phyloP scores from a whole-genome alignment of 2,797 vertebrate genomes.

The Taeniopygia guttata region DNA sequence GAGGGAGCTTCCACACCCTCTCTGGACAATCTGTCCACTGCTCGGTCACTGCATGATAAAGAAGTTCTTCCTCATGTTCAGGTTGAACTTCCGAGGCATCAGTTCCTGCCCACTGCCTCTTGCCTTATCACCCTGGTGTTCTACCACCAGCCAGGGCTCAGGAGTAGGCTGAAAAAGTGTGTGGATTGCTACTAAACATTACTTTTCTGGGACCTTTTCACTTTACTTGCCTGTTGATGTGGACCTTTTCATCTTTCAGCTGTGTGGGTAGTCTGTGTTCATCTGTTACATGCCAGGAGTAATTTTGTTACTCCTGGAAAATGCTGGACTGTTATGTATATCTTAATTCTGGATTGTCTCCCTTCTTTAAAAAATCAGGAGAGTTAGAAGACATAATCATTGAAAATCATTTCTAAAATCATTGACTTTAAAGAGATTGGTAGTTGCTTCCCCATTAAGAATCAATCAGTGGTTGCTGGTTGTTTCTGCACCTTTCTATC shows the following conservation, averaged over 20 bases:
- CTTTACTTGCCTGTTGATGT: not conserved
- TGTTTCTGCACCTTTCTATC: not conserved
- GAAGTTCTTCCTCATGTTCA: not conserved
- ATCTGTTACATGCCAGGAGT: not conserved
- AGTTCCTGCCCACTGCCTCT: not conserved
- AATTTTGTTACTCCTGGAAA: not conserved
- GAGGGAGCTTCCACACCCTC: not conserved
- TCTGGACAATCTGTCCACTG: not conserved
- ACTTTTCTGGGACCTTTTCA: not conserved
- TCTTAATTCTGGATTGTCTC: not conserved
- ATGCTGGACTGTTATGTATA: not conserved
- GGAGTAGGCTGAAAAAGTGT: not conserved
- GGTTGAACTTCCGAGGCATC: not conserved
- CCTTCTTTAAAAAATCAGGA: not conserved
- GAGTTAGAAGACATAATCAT: not conserved
- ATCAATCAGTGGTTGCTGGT: not conserved
- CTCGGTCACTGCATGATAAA: rapidly evolving
- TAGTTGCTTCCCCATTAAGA: not conserved
- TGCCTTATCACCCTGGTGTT: not conserved
- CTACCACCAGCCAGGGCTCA: not conserved
- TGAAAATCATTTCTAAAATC: not conserved
- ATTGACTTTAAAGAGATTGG: not conserved
- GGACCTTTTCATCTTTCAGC: not conserved
- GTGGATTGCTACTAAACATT: not conserved
- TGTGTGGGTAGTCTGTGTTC: not conserved